These are phyloP conservation scores for Martes martes DNA, from an alignment of 2,113 vertebrate species.

Conservation along the genomic window DNA sequence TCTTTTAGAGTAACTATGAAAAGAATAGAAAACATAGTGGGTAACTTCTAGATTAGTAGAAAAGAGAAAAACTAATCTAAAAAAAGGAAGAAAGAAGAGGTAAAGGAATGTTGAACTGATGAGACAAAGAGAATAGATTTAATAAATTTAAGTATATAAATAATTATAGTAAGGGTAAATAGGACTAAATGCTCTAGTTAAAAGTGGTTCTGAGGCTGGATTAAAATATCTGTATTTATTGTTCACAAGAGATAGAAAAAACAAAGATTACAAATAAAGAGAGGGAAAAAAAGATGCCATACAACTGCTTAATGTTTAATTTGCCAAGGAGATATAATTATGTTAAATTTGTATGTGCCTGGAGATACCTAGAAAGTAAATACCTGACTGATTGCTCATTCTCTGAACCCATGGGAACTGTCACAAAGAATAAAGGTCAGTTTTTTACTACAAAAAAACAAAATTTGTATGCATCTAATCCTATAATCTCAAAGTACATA, in stretches of 20 bases:
- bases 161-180: background rate
- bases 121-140: background rate
- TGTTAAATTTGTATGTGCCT: background rate
- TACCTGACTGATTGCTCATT: background rate
- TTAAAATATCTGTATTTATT: background rate
- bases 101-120: background rate
- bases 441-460: background rate
- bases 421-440: background rate
- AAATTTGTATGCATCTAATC: background rate
- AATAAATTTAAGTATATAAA: background rate
- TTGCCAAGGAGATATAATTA: background rate
- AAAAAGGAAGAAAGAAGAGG: background rate
- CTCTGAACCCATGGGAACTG: background rate
- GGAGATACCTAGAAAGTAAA: background rate
- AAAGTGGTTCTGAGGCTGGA: background rate
- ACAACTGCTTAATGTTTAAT: background rate
- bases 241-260: background rate
- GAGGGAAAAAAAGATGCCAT: background rate
- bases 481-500: background rate
- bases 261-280: background rate
- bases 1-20: background rate
- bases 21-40: background rate
- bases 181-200: background rate
- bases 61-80: background rate
- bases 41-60: background rate